phyloP scores from a whole-genome alignment of 1,140 invertebrate species.

The Arion vulgaris region DNA sequence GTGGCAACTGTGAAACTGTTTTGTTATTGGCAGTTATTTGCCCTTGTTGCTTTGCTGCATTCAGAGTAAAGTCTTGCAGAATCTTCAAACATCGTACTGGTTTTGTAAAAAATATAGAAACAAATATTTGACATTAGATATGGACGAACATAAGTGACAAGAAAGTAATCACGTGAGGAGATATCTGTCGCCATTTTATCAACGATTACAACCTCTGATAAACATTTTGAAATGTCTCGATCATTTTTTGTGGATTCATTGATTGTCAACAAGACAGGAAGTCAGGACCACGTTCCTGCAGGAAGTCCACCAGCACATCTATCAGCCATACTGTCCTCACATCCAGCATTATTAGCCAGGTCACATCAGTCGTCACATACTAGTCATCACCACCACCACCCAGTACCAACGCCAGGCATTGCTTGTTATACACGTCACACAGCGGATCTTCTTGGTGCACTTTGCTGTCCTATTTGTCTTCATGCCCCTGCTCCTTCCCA shows the following conservation, averaged over 20 bases:
- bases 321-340: background rate
- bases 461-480: conserved; percentile 49
- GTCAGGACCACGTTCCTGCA: conserved; percentile 13
- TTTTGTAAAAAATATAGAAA: too few species aligned
- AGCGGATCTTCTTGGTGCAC: conserved; percentile 38
- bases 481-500: conserved; percentile 24
- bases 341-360: conserved; percentile 20
- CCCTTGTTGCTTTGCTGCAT: too few species aligned
- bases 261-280: conserved; percentile 48
- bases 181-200: too few species aligned
- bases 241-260: conserved; percentile 52
- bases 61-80: too few species aligned
- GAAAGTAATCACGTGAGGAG: too few species aligned
- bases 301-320: background rate
- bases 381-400: conserved; percentile 5
- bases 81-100: too few species aligned
- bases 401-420: conserved; percentile 22
- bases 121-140: too few species aligned
- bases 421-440: conserved; percentile 44
- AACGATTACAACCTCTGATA: background rate
- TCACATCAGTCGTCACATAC: background rate
- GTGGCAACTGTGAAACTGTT: too few species aligned
- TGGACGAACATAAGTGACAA: too few species aligned
- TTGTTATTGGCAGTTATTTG: too few species aligned
- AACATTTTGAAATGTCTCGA: conserved; percentile 41